Percentiles rank a stretch among this genome's conserved stretches.
These are phyloP conservation scores for Pocota personata DNA, from an alignment of 2,888 invertebrate species.

Conservation along the genomic window DNA sequence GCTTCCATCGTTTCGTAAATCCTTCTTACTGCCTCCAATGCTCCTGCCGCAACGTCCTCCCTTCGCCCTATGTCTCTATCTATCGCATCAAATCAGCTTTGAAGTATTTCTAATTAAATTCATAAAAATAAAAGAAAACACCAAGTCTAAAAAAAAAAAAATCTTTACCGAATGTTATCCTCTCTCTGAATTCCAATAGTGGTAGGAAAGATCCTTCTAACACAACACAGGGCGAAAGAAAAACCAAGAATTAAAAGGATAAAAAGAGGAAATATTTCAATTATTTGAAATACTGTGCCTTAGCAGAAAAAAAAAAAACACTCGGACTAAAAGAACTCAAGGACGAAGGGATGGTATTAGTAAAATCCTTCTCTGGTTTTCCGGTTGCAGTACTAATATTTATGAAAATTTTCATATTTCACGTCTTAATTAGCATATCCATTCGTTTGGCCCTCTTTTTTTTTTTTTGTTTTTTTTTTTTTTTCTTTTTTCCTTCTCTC, in stretches of 20 bases:
- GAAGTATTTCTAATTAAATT: slow-evolving; percentile 68
- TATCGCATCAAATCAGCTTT: slow-evolving; percentile 48
- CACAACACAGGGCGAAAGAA: not conserved
- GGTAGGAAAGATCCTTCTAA: not conserved
- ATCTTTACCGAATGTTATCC: slow-evolving; percentile 16
- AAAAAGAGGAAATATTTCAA: slow-evolving; percentile 45
- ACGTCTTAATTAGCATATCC: slow-evolving; percentile 62
- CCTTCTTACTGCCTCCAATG: not conserved
- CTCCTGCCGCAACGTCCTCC: not conserved
- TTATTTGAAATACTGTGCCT: slow-evolving; percentile 31
- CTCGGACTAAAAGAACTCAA: not conserved
- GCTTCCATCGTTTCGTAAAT: slow-evolving; percentile 35
- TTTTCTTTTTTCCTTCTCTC: not conserved
- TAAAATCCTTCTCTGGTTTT: slow-evolving; percentile 12
- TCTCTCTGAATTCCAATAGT: slow-evolving; percentile 4
- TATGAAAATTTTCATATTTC: slow-evolving; percentile 56
- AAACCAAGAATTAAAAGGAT: not conserved
- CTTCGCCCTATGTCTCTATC: not conserved
- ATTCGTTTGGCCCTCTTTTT: not conserved
- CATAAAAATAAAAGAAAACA: not conserved
- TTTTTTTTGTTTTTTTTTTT: not conserved
- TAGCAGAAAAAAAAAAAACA: not conserved
- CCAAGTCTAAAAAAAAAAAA: not conserved
- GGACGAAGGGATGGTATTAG: slow-evolving; percentile 3
- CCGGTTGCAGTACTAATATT: slow-evolving; percentile 25